A percentile compares a stretch with the other conserved stretches of the same genome.
Conservation (phyloP, 2,113 vertebrate genomes). For the Fulica atra region DNA sequence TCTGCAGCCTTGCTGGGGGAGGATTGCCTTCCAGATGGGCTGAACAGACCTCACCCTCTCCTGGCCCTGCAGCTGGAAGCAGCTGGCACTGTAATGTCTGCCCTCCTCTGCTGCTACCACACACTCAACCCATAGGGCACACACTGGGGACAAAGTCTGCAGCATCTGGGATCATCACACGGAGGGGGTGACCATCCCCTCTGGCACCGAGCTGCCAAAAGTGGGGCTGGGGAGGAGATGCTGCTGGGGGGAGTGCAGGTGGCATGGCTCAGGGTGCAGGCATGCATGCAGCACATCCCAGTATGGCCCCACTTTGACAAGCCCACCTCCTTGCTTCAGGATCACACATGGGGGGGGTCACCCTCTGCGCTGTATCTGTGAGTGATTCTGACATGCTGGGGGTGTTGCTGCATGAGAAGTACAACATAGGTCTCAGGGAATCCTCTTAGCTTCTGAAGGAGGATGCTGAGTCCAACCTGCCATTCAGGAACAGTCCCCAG, state of each 20-base stretch:
- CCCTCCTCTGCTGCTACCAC: not conserved
- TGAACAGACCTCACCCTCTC: not conserved
- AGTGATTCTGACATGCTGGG: fast-evolving
- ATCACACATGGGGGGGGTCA: fast-evolving
- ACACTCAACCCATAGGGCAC: fast-evolving
- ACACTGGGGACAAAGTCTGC: not conserved
- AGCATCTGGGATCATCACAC: fast-evolving
- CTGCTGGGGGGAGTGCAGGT: fast-evolving
- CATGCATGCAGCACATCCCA: not conserved
- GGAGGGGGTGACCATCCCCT: fast-evolving
- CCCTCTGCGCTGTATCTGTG: fast-evolving
- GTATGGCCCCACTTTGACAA: not conserved
- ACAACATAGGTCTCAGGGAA: not conserved
- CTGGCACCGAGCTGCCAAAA: not conserved
- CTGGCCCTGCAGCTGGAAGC: not conserved
- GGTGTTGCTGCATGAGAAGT: not conserved
- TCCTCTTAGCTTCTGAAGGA: not conserved
- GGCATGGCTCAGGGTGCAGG: fast-evolving
- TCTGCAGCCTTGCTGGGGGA: not conserved
- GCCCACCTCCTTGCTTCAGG: fast-evolving
- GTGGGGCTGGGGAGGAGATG: not conserved
- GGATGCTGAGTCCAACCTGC: not conserved
- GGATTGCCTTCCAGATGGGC: not conserved
- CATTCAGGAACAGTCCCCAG: not conserved
- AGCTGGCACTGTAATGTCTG: not conserved